Percentiles rank a stretch among this genome's conserved stretches.
These are phyloP conservation scores for Girardinus metallicus DNA, from an alignment of 2,797 vertebrate genomes.

Conservation along the genomic window DNA sequence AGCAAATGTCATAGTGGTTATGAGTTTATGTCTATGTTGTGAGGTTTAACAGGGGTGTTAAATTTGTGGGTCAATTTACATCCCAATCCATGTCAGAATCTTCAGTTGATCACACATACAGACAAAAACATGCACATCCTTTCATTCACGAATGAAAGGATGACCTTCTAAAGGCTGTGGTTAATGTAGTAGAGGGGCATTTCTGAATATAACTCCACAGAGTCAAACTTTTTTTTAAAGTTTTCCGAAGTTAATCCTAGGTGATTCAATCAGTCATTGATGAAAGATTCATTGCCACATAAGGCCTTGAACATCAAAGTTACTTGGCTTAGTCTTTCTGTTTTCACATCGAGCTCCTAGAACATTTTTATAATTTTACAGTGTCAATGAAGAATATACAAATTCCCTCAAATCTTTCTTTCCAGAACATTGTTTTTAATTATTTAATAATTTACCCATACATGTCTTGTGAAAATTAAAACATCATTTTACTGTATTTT, in stretches of 20 bases:
- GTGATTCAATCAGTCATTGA: background rate
- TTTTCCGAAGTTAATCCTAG: background rate
- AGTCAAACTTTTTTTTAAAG: background rate
- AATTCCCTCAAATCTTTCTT: background rate
- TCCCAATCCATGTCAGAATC: background rate
- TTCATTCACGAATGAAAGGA: background rate
- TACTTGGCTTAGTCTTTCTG: background rate
- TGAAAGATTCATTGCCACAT: background rate
- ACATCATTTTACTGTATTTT: background rate
- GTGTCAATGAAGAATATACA: background rate
- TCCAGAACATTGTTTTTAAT: background rate
- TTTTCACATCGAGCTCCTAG: background rate
- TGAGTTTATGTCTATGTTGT: background rate
- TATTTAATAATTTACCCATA: background rate
- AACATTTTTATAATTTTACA: background rate
- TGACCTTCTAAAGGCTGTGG: too few relatives aligned
- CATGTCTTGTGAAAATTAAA: background rate
- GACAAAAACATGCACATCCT: background rate
- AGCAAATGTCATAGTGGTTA: background rate
- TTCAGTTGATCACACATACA: background rate
- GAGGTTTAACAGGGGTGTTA: background rate
- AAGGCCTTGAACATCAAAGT: background rate
- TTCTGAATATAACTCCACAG: background rate
- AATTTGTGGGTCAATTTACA: background rate
- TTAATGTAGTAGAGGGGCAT: background rate